Conservation (phyloP, 2,113 vertebrate species). For the Tachycineta bicolor region DNA sequence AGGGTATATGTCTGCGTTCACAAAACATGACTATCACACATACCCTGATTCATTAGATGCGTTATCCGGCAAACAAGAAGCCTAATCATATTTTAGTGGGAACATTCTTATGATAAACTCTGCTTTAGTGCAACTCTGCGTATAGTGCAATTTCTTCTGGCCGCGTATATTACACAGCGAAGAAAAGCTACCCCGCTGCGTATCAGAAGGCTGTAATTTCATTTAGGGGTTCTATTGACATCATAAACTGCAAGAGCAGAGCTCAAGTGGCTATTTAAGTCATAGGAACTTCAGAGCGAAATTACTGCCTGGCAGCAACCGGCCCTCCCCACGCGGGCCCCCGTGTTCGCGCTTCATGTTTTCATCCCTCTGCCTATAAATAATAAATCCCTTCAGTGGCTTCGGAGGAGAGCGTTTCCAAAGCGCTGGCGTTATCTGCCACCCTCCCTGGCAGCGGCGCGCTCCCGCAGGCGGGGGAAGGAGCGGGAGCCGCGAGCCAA, state of each 20-base stretch:
- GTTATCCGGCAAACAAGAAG: slow-evolving; percentile 81
- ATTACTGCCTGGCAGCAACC: slow-evolving; percentile 78
- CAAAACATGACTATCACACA: slow-evolving; percentile 77
- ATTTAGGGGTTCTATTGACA: slow-evolving; percentile 82
- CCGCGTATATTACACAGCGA: slow-evolving; percentile 77
- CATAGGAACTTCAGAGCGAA: slow-evolving; percentile 80
- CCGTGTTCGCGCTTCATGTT: slow-evolving; percentile 61
- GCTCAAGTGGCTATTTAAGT: slow-evolving; percentile 85
- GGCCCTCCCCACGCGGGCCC: slow-evolving; percentile 61
- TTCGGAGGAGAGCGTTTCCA: slow-evolving; percentile 45
- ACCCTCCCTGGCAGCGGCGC: not conserved
- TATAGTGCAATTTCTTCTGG: slow-evolving; percentile 79
- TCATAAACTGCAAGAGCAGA: slow-evolving; percentile 79
- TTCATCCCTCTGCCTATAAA: slow-evolving; percentile 72
- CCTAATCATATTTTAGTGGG: slow-evolving; percentile 81
- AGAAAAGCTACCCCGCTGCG: slow-evolving; percentile 81
- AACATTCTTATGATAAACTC: slow-evolving; percentile 80
- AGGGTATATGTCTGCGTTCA: slow-evolving; percentile 74
- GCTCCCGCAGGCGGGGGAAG: not conserved
- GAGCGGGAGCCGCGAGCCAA: not conserved
- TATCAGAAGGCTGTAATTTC: slow-evolving; percentile 85
- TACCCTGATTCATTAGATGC: slow-evolving; percentile 79
- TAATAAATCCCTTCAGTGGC: slow-evolving; percentile 64
- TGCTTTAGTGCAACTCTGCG: slow-evolving; percentile 75
- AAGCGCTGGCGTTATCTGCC: slow-evolving; percentile 34